Base-by-base conservation (phyloP, 2,888 invertebrate species). In the Frankliniella fusca region DNA sequence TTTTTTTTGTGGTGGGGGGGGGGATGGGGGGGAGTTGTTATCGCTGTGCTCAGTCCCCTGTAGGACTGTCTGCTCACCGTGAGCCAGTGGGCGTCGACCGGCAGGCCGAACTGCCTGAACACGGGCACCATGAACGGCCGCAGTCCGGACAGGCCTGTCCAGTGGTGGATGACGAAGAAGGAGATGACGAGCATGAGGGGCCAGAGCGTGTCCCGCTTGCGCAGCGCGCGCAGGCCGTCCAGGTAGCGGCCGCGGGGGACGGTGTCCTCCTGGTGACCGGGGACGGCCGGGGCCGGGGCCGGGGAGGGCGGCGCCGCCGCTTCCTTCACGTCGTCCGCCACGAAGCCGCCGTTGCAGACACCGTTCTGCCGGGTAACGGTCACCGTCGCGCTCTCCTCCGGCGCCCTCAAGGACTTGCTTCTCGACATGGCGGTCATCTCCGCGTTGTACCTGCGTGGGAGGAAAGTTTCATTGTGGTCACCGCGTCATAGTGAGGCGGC, bases 101-200 rank as follows among this genome's bases (percentile, higher is more conserved):
- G 86, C 81, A 87, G 85, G 7, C 86, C 84, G 82, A 87, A 87
- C 61, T 87, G 86, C 83, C 88, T 89, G 85, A 90, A 91, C 20
- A 91, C 86, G 82, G 90, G 90, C 12, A 91, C 90, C 89, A 91
- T 89, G 85, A 91, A 91, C 0, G 91, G 90, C 82, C 90, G 88
- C n/a, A 91, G 87, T 0, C 90, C 88, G 15, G 88, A 84, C 7
- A 90, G 84, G 0, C 91, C 91, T 81, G 90, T 89, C 86, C 90
- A 89, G 10, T 90, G 89, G 76, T 90, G 87, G 83, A 91, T 90
- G 61, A 90, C 87, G 87, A 91, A 91, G 85, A 90, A 90, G 0
- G 89, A 88, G 85, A 90, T 88, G 2, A 91, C 90, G 20, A 91
- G 84, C 10, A 86, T 84, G 54, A 91, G 89, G 0, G 91, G 91